These are phyloP conservation scores for Porites divaricata DNA, from an alignment of 92 coral and sea anemone genomes.

Conservation along the genomic window DNA sequence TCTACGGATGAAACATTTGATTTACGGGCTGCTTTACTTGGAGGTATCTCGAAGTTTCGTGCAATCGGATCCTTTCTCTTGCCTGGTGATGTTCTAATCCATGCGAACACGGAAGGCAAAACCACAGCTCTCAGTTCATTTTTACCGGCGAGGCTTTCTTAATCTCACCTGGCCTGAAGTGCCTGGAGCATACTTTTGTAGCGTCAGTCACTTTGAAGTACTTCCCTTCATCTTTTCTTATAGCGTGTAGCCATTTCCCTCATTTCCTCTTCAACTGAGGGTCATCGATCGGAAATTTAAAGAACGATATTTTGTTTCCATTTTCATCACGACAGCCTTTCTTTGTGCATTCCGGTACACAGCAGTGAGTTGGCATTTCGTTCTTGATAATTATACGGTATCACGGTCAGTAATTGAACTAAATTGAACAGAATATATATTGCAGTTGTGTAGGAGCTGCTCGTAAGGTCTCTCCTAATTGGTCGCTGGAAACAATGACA, in stretches of 20 bases:
- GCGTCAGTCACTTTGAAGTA: constrained; percentile 45
- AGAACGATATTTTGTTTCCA: constrained; percentile 1
- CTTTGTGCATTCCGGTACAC: constrained; percentile 30
- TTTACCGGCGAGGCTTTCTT: constrained; percentile 65
- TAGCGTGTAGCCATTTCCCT: constrained; percentile 73
- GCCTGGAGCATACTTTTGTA: constrained; percentile 69
- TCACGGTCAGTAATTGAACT: constrained; percentile 25
- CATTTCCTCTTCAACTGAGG: constrained; percentile 34
- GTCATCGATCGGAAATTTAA: constrained; percentile 52
- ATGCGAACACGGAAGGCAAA: constrained; percentile 68
- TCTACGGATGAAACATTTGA: constrained; percentile 18
- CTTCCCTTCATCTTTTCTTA: constrained; percentile 63
- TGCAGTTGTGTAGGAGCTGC: too few relatives aligned
- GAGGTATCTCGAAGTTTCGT: constrained; percentile 19
- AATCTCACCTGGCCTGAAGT: constrained; percentile 65
- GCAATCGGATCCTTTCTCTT: constrained; percentile 52
- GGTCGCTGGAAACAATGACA: too few relatives aligned
- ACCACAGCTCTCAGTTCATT: constrained; percentile 46
- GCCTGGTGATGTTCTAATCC: constrained; percentile 66
- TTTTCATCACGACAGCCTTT: constrained; percentile 40
- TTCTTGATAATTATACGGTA: constrained; percentile 22
- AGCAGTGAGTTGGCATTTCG: constrained; percentile 47
- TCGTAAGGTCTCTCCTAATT: too few relatives aligned
- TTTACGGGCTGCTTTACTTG: constrained; percentile 30
- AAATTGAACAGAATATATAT: constrained; percentile 8